These are phyloP conservation scores for Amaurobius ferox DNA, from an alignment of 2,888 invertebrate species.

Conservation along the genomic window DNA sequence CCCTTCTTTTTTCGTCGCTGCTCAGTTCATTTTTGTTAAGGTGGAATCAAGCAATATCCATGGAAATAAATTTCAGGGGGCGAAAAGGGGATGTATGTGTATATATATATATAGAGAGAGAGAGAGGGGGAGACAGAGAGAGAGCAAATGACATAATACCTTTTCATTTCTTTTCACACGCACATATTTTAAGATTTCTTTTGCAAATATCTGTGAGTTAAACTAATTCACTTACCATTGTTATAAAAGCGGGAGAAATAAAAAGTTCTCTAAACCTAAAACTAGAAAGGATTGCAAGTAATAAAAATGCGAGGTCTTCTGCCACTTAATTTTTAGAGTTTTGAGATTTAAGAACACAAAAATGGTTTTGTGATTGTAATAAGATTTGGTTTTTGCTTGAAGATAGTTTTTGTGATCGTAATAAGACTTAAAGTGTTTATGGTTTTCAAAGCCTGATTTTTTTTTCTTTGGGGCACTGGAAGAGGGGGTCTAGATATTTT, in stretches of 20 bases:
- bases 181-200: constrained; percentile 19
- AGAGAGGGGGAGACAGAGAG: background rate
- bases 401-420: background rate
- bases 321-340: background rate
- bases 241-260: constrained; percentile 1
- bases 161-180: background rate
- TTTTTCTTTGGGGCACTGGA: too few relatives aligned
- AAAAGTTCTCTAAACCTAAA: background rate
- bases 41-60: constrained; percentile 9
- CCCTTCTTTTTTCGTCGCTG: background rate
- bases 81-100: too few relatives aligned
- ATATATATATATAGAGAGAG: too few relatives aligned
- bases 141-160: background rate
- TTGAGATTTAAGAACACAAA: background rate
- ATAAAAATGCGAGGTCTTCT: background rate
- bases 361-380: too few relatives aligned
- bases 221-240: constrained; percentile 41
- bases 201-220: constrained; percentile 54
- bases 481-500: background rate
- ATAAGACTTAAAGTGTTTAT: background rate
- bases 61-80: background rate
- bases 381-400: background rate
- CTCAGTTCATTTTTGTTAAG: background rate
- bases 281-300: background rate
- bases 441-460: background rate